Evolutionary conservation across 2,888 invertebrate species (phyloP).

Genomic region (Sarcophaga rosellei): DNA sequence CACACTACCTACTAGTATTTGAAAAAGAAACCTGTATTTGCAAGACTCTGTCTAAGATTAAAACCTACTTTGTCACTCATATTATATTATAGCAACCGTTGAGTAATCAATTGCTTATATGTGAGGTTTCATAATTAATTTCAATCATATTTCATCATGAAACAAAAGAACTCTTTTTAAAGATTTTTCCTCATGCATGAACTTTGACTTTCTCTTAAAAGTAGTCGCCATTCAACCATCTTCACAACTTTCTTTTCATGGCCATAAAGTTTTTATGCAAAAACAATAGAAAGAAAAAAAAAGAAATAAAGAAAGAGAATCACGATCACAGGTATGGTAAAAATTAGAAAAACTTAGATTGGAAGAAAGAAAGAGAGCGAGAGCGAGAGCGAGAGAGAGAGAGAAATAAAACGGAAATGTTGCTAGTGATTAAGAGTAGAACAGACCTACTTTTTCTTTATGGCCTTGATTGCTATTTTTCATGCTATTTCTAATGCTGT

Average conservation of each 20-base stretch:
- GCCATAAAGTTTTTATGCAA: slow-evolving; percentile 44
- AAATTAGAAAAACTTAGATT: not conserved
- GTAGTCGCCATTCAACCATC: slow-evolving; percentile 25
- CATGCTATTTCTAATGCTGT: not conserved
- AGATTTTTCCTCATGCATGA: slow-evolving; percentile 38
- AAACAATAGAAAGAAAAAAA: not conserved
- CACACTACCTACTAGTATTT: no score
- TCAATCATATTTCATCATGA: not conserved
- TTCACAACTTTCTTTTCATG: slow-evolving; percentile 3
- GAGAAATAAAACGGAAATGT: slow-evolving; percentile 14
- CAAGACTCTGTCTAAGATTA: no score
- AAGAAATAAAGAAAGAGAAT: slow-evolving; percentile 20
- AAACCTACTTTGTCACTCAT: not conserved
- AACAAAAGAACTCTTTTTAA: not conserved
- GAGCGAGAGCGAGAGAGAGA: not conserved
- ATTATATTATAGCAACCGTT: not conserved
- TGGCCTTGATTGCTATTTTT: not conserved
- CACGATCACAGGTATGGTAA: not conserved
- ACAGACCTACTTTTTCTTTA: slow-evolving; percentile 13
- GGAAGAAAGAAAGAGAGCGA: not conserved
- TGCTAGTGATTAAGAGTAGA: slow-evolving; percentile 8
- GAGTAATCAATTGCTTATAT: not conserved
- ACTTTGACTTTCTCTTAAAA: slow-evolving; percentile 56
- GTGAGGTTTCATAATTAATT: not conserved
- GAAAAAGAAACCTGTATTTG: no score